These are phyloP conservation scores for Torymus auratus DNA, from an alignment of 2,888 invertebrate genomes.

Conservation along the genomic window DNA sequence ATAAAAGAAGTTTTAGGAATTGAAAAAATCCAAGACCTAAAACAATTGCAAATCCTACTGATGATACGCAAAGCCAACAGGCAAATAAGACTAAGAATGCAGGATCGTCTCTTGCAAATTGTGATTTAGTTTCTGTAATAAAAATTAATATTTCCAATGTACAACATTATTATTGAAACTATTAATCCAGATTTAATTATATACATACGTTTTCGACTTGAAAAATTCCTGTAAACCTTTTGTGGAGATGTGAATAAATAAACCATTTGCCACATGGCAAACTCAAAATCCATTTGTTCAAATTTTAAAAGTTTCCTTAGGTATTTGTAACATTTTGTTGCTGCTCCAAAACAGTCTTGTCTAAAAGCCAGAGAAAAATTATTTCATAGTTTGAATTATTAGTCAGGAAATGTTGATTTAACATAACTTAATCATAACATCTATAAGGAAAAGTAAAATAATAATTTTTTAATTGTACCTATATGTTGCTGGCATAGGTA, in stretches of 20 bases:
- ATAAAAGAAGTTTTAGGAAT: conserved; percentile 90
- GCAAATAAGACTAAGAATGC: conserved; percentile 96
- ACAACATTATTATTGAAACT: conserved; percentile 4
- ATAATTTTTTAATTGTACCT: conserved; percentile 64
- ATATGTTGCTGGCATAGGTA: conserved; percentile 82
- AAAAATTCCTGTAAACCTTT: conserved; percentile 97
- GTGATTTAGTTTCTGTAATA: conserved; percentile 93
- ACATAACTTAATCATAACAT: background rate
- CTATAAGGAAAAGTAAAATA: background rate
- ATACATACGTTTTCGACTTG: conserved; percentile 95
- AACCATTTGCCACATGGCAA: conserved; percentile 99
- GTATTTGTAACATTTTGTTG: conserved; percentile 93
- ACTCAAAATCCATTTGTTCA: conserved; percentile 99
- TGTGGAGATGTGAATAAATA: conserved; percentile 96
- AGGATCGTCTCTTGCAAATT: conserved; percentile 99
- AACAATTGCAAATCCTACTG: conserved; percentile 91
- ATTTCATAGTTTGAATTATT: background rate
- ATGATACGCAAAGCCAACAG: conserved; percentile 91
- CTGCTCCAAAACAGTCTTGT: conserved; percentile 87
- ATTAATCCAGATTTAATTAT: background rate
- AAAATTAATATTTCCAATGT: conserved; percentile 11
- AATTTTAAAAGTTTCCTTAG: conserved; percentile 90
- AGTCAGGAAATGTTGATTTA: background rate
- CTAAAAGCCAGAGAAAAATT: conserved; percentile 71
- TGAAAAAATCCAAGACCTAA: conserved; percentile 83